Evolutionary conservation across 2,888 invertebrate genomes (phyloP), one percentile per base, ranked within the genome.

Genomic region (Euclidia mi): DNA sequence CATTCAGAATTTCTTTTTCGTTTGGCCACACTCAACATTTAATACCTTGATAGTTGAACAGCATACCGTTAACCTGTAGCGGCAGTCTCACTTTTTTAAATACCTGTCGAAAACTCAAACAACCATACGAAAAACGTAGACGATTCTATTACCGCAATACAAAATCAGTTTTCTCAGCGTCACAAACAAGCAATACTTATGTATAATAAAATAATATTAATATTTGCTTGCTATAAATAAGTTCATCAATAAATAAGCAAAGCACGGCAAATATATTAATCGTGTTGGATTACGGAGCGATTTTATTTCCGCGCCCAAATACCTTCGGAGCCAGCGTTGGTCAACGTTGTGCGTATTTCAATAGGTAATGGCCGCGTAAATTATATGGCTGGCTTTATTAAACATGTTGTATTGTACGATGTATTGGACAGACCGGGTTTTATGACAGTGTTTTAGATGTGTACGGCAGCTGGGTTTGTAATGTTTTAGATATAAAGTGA

Each of bases 331-430:
- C 29, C 0, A 9, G 50, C 14, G 51, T 7, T 32, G 48, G 14
- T 31, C 48, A 20, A 10, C 15, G 7, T 20, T 34, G 18, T 28
- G 14, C 61, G 51, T 65, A 44, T 53, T 65, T 48, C 70, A 68
- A 61, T 52, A 62, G 68, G 60, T 73, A 62, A 62, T 60, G 56
- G 48, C 47, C 50, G 15, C 65, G 59, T 70, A 56, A 58, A 71
- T 69, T 58, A 61, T 55, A 45, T 50, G 40, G 46, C 46, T 37
- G 59, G 66, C 63, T 65, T 71, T 56, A 71, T 71, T 73, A 58
- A 73, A 70, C 59, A 70, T 70, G 69, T 51, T 53, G 69, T 51
- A 31, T 46, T 47, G 20, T 25, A 12, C 32, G 28, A 40, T 45
- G 28, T 44, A 32, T 43, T 6, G 42, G 32, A 17, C 17, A 2